Evolutionary conservation across 2,888 invertebrate species (phyloP).

Genomic region (Calliscelio sp.): DNA sequence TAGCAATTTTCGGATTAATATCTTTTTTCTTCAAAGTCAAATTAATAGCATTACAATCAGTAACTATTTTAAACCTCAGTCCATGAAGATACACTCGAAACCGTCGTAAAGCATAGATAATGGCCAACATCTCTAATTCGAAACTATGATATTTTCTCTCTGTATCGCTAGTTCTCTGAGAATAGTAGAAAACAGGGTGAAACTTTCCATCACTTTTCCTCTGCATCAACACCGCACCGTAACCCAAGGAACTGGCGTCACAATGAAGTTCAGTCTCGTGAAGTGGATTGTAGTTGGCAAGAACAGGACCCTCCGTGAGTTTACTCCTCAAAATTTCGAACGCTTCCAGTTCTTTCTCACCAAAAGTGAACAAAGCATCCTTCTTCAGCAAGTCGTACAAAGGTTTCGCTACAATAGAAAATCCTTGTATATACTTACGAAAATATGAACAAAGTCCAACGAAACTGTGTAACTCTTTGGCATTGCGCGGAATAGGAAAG

Average conservation of each 20-base stretch:
- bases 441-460: conserved; percentile 4
- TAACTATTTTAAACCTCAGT: conserved; percentile 30
- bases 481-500: conserved; percentile 2
- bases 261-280: conserved; percentile 39
- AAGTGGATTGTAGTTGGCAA: conserved; percentile 14
- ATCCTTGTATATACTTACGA: conserved; percentile 19
- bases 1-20: conserved; percentile 23
- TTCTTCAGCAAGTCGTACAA: conserved; percentile 14
- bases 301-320: neutral
- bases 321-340: neutral
- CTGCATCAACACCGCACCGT: conserved; percentile 24
- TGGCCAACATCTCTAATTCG: conserved; percentile 35
- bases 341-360: neutral
- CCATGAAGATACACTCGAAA: conserved; percentile 37
- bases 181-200: conserved; percentile 42
- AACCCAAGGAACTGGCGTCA: conserved; percentile 31
- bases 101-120: conserved; percentile 5
- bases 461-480: conserved; percentile 5
- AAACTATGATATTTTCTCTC: conserved; percentile 30
- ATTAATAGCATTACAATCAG: conserved; percentile 16
- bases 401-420: conserved; percentile 26
- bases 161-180: conserved; percentile 7
- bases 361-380: neutral
- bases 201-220: conserved; percentile 4
- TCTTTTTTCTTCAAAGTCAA: conserved; percentile 18